Percentiles rank a stretch among this genome's conserved stretches.
These are phyloP conservation scores for Meteorus colon DNA, from an alignment of 2,888 invertebrate species.

Conservation along the genomic window DNA sequence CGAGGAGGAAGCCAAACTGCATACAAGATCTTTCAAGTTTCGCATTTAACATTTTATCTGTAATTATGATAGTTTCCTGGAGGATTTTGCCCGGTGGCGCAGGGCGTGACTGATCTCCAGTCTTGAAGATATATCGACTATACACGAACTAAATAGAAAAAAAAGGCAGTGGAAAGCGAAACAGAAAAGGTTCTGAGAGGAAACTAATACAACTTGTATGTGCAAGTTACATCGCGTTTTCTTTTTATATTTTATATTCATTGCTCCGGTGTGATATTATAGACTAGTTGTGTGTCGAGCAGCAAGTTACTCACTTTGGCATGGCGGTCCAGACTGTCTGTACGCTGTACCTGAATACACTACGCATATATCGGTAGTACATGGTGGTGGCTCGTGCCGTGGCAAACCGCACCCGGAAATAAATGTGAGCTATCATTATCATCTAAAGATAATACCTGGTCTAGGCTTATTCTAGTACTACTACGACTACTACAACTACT, in stretches of 20 bases:
- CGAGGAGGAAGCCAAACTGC: constrained; percentile 8
- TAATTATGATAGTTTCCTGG: constrained; percentile 57
- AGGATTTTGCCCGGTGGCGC: constrained; percentile 58
- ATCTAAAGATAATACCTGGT: constrained; percentile 54
- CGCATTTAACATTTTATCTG: constrained; percentile 40
- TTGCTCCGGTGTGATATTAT: background rate
- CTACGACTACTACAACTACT: background rate
- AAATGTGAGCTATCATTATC: constrained; percentile 64
- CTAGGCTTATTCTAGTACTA: background rate
- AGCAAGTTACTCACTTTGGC: constrained; percentile 30
- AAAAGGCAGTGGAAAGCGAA: background rate
- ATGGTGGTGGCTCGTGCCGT: constrained; percentile 59
- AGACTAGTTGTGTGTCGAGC: constrained; percentile 3
- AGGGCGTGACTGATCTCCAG: constrained; percentile 54
- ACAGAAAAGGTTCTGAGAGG: background rate
- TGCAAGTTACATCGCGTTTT: constrained; percentile 38
- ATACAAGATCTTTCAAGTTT: constrained; percentile 55
- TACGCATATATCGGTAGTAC: constrained; percentile 13
- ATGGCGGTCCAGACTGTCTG: constrained; percentile 2
- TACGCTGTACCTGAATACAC: constrained; percentile 4
- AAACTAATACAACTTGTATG: background rate
- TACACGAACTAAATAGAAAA: background rate
- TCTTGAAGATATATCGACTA: constrained; percentile 4
- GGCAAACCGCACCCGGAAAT: constrained; percentile 64
- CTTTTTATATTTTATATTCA: constrained; percentile 51